phyloP scores from a whole-genome alignment of 2,888 invertebrate genomes.

The Nomada ruficornis region DNA sequence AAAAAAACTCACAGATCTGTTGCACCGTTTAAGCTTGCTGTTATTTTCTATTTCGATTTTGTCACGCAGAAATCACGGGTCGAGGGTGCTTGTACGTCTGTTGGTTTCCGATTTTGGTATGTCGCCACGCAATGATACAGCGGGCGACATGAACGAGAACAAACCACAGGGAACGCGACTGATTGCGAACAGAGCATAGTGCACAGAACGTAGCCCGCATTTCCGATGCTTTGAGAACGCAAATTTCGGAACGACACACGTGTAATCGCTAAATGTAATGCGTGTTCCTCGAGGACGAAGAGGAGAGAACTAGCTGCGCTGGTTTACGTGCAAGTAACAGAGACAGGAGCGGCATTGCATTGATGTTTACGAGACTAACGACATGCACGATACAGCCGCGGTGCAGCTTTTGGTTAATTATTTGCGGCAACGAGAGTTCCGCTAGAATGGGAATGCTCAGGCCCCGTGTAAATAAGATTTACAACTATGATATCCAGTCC shows the following conservation, averaged over 20 bases:
- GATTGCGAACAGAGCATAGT: slow-evolving; percentile 1
- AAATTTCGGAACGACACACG: slow-evolving; percentile 27
- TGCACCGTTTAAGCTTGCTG: too few relatives aligned
- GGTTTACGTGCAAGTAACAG: neutral
- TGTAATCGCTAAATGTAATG: slow-evolving; percentile 25
- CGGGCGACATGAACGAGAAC: slow-evolving; percentile 43
- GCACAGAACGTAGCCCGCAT: slow-evolving; percentile 5
- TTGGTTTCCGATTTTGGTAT: neutral
- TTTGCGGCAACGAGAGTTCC: neutral
- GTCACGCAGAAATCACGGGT: neutral
- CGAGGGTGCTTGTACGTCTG: too few relatives aligned
- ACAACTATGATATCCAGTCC: too few relatives aligned
- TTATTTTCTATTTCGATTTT: neutral
- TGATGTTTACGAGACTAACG: slow-evolving; percentile 30
- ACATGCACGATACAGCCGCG: slow-evolving; percentile 14
- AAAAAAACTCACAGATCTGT: neutral
- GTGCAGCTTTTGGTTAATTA: slow-evolving; percentile 4
- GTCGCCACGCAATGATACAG: neutral
- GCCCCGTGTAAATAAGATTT: too few relatives aligned
- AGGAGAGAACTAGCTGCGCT: neutral
- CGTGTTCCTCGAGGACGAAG: slow-evolving; percentile 10
- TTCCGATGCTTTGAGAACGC: slow-evolving; percentile 11
- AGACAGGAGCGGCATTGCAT: neutral
- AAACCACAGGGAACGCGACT: slow-evolving; percentile 20
- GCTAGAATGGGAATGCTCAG: neutral